Base-by-base conservation (phyloP, 2,797 vertebrate genomes). In the Lophotriccus pileatus region DNA sequence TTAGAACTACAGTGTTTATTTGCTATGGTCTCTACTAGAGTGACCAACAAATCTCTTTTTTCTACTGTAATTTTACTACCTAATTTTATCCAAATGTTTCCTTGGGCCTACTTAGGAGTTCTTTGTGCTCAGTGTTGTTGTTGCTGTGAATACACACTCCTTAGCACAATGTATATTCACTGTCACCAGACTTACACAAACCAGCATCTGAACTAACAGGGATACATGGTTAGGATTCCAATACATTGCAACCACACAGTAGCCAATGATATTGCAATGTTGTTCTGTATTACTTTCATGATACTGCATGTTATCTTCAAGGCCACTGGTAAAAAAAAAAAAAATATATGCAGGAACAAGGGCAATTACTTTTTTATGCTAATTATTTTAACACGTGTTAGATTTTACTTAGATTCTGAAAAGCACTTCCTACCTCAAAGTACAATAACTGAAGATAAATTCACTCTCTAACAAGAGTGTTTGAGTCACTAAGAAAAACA, bases 81-180 rank as follows among this genome's bases (percentile, higher is more conserved):
- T 66, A 21, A 15, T 75, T 80, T 53, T 47, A 60, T 22, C 30
- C 24, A 62, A 2, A 21, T n/a, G 52, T 30, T 43, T 9, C 23
- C 22, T 69, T 69, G 25, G 30, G 34, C 28, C 34, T 70, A 4
- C 22, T 52, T 6, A 14, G 4, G 28, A 75, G 36, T 6, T 68
- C 18, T 18, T 23, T n/a, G 18, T 12, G n/a, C n/a, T 70, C 14
- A 5, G 18, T 0, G 0, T 3, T 47, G 0, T 3, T 47, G 11
- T 46, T 74, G 32, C 27, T 41, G 12, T 9, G 22, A 59, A 47
- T 32, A 37, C 7, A 27, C 24, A 3, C 12, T 44, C 64, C n/a
- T 21, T 28, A 74, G 43, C 39, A 50, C 46, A 82, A 22, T 0
- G 1, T 3, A 47, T 4, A 14, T 6, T 3, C 11, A 24, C 30